phyloP scores from a whole-genome alignment of 2,797 vertebrate genomes.

The Cyclura pinguis region DNA sequence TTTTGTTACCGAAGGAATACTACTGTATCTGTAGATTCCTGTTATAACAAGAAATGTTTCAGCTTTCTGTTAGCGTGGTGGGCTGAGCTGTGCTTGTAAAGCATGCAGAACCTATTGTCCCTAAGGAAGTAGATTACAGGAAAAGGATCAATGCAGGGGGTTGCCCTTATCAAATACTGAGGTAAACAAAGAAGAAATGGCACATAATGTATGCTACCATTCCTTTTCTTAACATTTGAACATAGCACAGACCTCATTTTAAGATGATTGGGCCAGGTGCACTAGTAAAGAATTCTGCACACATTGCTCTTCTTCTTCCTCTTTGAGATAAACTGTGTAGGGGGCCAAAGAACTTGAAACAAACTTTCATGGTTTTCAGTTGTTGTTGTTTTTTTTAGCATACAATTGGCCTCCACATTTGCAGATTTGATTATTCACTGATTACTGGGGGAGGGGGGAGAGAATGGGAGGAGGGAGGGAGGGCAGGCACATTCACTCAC shows the following conservation, averaged over 20 bases:
- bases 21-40: not conserved
- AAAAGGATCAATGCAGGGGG: not conserved
- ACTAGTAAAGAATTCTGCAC: not conserved
- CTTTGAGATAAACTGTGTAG: not conserved
- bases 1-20: not conserved
- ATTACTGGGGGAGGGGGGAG: too few relatives aligned
- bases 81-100: not conserved
- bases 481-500: too few relatives aligned
- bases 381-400: too few relatives aligned
- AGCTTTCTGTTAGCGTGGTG: not conserved
- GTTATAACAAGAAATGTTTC: not conserved
- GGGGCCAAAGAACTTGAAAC: not conserved
- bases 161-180: not conserved
- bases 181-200: not conserved
- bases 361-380: not conserved
- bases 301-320: not conserved
- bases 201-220: not conserved
- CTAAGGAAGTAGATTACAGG: not conserved
- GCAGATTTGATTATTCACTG: too few relatives aligned
- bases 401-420: too few relatives aligned
- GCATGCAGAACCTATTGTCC: not conserved
- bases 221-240: conserved; percentile 10
- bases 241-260: not conserved
- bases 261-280: not conserved
- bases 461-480: too few relatives aligned